These are phyloP conservation scores for Mungos mungo DNA, from an alignment of 2,113 vertebrate species.

Conservation along the genomic window DNA sequence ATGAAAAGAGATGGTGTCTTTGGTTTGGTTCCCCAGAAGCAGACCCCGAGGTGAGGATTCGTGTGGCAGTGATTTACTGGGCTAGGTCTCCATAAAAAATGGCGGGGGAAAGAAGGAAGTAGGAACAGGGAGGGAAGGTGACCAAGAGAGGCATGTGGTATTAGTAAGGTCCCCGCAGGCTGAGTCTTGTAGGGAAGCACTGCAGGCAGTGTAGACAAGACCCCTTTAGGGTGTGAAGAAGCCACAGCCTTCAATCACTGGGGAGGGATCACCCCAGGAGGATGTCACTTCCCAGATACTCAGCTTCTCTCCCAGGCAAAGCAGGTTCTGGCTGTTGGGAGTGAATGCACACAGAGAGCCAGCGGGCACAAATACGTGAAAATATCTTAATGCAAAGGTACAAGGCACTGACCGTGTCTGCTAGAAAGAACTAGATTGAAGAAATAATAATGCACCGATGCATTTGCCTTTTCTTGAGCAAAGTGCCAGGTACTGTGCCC, in stretches of 20 bases:
- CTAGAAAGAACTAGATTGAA: background rate
- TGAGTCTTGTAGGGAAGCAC: background rate
- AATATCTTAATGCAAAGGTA: too few relatives aligned
- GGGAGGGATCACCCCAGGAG: background rate
- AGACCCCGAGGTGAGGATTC: background rate
- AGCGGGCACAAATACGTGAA: background rate
- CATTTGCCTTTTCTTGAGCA: background rate
- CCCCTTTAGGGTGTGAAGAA: background rate
- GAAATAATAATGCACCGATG: too few relatives aligned
- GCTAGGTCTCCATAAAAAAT: background rate
- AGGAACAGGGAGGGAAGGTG: background rate
- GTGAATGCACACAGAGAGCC: background rate
- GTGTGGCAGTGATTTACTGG: background rate
- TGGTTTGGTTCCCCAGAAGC: background rate
- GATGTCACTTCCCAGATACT: background rate
- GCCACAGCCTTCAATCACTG: background rate
- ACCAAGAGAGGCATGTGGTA: background rate
- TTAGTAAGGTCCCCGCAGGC: background rate
- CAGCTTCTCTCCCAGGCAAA: background rate
- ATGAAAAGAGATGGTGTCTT: background rate
- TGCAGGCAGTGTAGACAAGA: background rate
- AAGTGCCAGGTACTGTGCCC: background rate
- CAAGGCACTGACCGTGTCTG: rapidly evolving
- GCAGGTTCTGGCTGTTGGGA: too few relatives aligned
- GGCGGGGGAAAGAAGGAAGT: rapidly evolving